Conservation (phyloP, 1,140 invertebrate species). For the Bombus fervidus region DNA sequence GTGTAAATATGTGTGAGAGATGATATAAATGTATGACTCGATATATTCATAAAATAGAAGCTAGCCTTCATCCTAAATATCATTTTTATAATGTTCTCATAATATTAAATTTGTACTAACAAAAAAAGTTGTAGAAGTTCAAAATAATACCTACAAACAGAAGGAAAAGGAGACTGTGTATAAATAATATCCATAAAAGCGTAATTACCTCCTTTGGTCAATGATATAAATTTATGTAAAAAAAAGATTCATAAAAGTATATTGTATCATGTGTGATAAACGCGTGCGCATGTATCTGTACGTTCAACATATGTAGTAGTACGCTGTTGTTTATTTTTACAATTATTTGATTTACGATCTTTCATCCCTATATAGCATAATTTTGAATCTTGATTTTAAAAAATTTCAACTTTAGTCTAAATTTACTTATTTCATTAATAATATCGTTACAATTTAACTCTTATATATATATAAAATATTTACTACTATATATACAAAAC, state of each 20-base stretch:
- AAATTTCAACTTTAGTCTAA: constrained; percentile 24
- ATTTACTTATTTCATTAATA: constrained; percentile 3
- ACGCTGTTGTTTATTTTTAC: background rate
- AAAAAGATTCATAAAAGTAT: constrained; percentile 39
- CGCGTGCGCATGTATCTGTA: background rate
- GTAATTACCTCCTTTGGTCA: constrained; percentile 54
- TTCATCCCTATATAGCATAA: constrained; percentile 11
- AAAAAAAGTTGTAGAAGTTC: background rate
- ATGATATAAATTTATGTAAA: constrained; percentile 30
- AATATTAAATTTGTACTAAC: constrained; percentile 34
- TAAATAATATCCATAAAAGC: constrained; percentile 26
- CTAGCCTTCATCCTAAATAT: background rate
- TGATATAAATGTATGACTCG: background rate
- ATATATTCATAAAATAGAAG: background rate
- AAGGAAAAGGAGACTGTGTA: constrained; percentile 20
- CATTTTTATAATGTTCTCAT: background rate
- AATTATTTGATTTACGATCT: constrained; percentile 31
- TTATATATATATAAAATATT: constrained; percentile 46
- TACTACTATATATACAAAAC: constrained; percentile 49
- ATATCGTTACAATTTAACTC: constrained; percentile 22
- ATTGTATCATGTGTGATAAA: constrained; percentile 16
- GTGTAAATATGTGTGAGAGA: background rate
- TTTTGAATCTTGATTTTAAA: constrained; percentile 12
- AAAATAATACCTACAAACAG: constrained; percentile 10
- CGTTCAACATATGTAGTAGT: background rate